A percentile compares a stretch with the other conserved stretches of the same genome.
These are phyloP conservation scores for Meiosimyza decipiens DNA, from an alignment of 2,888 invertebrate genomes.

Conservation along the genomic window DNA sequence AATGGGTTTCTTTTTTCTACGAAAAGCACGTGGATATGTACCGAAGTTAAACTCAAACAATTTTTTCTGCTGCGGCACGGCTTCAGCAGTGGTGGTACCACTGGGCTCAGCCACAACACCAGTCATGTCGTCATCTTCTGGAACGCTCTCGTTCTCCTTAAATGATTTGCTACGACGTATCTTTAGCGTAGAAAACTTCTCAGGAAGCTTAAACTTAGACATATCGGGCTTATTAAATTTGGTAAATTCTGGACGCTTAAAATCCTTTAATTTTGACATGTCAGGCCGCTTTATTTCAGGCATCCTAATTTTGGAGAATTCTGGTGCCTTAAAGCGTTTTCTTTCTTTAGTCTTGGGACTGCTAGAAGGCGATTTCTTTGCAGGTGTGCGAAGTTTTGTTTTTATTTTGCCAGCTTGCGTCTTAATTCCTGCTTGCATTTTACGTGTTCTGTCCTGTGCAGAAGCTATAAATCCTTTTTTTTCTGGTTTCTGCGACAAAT, in stretches of 20 bases:
- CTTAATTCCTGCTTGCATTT: slow-evolving; percentile 75
- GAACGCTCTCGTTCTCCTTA: slow-evolving; percentile 57
- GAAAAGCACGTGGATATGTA: slow-evolving; percentile 81
- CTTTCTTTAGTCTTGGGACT: slow-evolving; percentile 64
- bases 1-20: slow-evolving; percentile 56
- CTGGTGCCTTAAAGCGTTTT: slow-evolving; percentile 62
- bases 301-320: slow-evolving; percentile 67
- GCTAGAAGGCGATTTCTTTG: slow-evolving; percentile 56
- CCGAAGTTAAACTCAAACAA: slow-evolving; percentile 79
- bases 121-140: slow-evolving; percentile 46
- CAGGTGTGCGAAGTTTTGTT: slow-evolving; percentile 72
- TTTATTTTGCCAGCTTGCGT: slow-evolving; percentile 79
- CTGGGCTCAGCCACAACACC: slow-evolving; percentile 69
- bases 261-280: slow-evolving; percentile 67
- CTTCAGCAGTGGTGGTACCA: slow-evolving; percentile 69
- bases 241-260: slow-evolving; percentile 65
- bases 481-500: slow-evolving; percentile 72
- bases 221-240: slow-evolving; percentile 71
- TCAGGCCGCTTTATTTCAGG: slow-evolving; percentile 67
- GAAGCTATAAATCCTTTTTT: slow-evolving; percentile 69
- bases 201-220: slow-evolving; percentile 74
- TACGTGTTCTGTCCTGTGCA: slow-evolving; percentile 69
- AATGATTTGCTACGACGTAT: slow-evolving; percentile 67
- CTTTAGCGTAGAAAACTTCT: slow-evolving; percentile 73
- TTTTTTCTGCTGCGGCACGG: slow-evolving; percentile 69